Evolutionary conservation across 2,888 invertebrate genomes (phyloP), one percentile per base, ranked within the genome.

Genomic region (Linyphia triangularis): DNA sequence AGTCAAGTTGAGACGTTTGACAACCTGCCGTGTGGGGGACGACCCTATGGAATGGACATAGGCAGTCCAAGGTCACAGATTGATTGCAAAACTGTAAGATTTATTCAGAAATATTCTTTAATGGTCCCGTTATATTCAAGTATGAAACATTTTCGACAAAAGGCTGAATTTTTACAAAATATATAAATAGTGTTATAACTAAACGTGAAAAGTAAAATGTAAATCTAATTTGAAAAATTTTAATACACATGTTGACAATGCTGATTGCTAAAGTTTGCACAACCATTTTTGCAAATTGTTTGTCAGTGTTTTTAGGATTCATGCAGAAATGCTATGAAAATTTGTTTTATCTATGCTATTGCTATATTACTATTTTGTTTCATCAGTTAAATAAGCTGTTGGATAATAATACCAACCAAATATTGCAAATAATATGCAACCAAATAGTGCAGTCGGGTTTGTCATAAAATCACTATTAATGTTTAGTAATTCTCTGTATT

Each of bases 51-150:
- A 6, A 28, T 69, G 28, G 88, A 89, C 30, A 83, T 89, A 63
- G 83, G 83, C n/a, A 89, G 88, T 37, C 83, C 83, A 1, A 69
- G 77, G 22, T 82, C 77, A n/a, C 81, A 82, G 19, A 26, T 83
- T 13, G 72, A 63, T n/a, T 78, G 63, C 24, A 89, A 89, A 70
- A 83, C 88, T n/a, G 88, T 89, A 78, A 33, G 65, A 13, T 2
- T 43, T 40, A 7, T 19, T 19, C 24, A 22, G 24, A 22, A 6
- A 0, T 10, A 1, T 63, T 24, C n/a, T n/a, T n/a, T n/a, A n/a
- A n/a, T n/a, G n/a, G n/a, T n/a, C 16, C 43, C n/a, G n/a, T n/a
- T n/a, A n/a, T n/a, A n/a, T n/a, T n/a, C n/a, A n/a, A n/a, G n/a
- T n/a, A n/a, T n/a, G n/a, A n/a, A n/a, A n/a, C n/a, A n/a, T 1